phyloP scores from a whole-genome alignment of 2,888 invertebrate species.

The Celastrina argiolus region DNA sequence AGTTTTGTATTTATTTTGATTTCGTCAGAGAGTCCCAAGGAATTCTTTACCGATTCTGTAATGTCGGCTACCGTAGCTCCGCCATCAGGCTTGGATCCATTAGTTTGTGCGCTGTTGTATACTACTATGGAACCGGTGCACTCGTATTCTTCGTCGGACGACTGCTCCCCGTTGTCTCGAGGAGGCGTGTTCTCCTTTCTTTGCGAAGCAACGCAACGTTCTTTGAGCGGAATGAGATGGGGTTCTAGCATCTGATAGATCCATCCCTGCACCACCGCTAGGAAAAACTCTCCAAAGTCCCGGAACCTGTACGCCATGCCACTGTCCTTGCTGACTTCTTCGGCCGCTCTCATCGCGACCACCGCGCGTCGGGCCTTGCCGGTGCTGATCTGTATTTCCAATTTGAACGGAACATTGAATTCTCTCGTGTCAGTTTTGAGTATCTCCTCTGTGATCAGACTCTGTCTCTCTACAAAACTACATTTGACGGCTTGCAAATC shows the following conservation, averaged over 20 bases:
- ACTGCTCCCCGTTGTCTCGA: neutral
- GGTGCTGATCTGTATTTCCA: conserved; percentile 41
- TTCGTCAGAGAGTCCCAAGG: neutral
- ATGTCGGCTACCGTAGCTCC: neutral
- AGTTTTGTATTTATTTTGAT: neutral
- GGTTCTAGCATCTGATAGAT: conserved; percentile 41
- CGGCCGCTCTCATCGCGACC: neutral
- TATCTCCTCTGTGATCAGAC: conserved; percentile 48
- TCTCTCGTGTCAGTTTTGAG: conserved; percentile 37
- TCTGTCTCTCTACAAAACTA: conserved; percentile 44
- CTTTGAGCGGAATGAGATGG: conserved; percentile 29
- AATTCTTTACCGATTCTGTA: neutral
- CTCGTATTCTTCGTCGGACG: neutral
- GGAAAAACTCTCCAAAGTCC: conserved; percentile 49
- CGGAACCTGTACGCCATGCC: neutral
- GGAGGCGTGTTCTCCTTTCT: neutral
- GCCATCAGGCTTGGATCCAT: neutral
- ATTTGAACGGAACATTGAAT: conserved; percentile 43
- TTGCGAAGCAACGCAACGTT: neutral
- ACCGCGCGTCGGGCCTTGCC: conserved; percentile 30
- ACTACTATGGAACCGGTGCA: neutral
- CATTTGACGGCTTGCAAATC: conserved; percentile 35
- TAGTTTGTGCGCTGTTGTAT: neutral
- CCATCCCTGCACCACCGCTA: conserved; percentile 46
- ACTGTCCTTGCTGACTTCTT: neutral